A percentile compares a stretch with the other conserved stretches of the same genome.
Evolutionary conservation across 2,797 vertebrate species (phyloP).

Genomic region (Eulemur rubriventer): DNA sequence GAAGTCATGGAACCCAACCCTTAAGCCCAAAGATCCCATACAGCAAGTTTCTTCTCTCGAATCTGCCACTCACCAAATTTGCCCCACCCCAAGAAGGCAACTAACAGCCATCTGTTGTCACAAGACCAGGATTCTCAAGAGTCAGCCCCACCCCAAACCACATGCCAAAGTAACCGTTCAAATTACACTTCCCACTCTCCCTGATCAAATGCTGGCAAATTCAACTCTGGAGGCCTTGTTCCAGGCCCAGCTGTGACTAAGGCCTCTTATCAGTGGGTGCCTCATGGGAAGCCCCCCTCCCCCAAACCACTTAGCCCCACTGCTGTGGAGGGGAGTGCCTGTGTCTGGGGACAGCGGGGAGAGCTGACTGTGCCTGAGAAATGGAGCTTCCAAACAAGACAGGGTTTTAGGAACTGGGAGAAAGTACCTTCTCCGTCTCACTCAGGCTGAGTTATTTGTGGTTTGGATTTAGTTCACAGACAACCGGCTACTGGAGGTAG

Average conservation of each 20-base stretch:
- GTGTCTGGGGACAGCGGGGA: neutral
- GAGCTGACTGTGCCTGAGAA: neutral
- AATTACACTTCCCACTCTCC: fast-evolving
- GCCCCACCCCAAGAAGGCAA: neutral
- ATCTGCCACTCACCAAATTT: neutral
- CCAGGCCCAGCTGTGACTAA: neutral
- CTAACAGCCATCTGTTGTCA: neutral
- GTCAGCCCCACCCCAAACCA: neutral
- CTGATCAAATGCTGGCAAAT: neutral
- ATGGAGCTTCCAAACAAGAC: neutral
- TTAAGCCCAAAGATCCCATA: neutral
- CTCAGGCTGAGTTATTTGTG: neutral
- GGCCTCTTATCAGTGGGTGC: neutral
- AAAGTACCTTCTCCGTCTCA: neutral
- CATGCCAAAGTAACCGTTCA: neutral
- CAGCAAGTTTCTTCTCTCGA: neutral
- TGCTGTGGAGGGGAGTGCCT: no score
- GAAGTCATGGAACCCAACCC: neutral
- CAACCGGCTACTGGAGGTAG: neutral
- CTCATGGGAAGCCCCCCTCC: neutral
- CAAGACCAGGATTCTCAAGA: neutral
- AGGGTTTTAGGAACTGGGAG: neutral
- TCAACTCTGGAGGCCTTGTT: neutral
- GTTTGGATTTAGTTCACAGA: neutral
- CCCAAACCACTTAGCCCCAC: neutral